A percentile compares a stretch with the other conserved stretches of the same genome.
Conservation (phyloP, 2,888 invertebrate genomes). For the Himalopsyche kuldschensis region DNA sequence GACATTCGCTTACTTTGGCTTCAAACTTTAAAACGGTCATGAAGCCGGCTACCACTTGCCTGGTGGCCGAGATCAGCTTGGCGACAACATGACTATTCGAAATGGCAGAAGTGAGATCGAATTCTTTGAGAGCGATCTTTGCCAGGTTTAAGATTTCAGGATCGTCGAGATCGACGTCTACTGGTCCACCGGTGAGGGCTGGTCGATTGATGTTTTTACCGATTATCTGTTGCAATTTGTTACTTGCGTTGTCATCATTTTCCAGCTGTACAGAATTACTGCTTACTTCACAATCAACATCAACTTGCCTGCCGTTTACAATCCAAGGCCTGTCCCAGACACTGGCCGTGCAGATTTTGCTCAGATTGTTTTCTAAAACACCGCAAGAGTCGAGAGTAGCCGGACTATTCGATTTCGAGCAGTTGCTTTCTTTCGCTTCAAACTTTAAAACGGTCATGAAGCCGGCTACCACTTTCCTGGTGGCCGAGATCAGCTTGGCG, state of each 20-base stretch:
- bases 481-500: conserved; percentile 46
- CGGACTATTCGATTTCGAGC: conserved; percentile 45
- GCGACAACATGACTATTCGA: conserved; percentile 41
- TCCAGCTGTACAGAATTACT: neutral
- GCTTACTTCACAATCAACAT: conserved; percentile 41
- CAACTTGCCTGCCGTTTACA: conserved; percentile 50
- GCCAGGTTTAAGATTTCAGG: conserved; percentile 41
- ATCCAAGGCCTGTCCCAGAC: conserved; percentile 65
- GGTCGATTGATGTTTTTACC: neutral
- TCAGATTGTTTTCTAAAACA: neutral
- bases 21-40: conserved; percentile 50
- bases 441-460: conserved; percentile 48
- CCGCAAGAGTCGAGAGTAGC: conserved; percentile 43
- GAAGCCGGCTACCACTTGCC: conserved; percentile 52
- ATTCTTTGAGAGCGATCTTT: conserved; percentile 40
- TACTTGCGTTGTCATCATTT: neutral
- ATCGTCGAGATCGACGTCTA: conserved; percentile 40
- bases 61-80: conserved; percentile 45
- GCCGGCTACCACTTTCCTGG: conserved; percentile 52
- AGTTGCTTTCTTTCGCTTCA: conserved; percentile 50
- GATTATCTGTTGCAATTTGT: neutral
- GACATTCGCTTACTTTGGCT: conserved; percentile 51
- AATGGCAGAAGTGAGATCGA: conserved; percentile 18
- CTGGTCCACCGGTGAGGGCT: conserved; percentile 32
- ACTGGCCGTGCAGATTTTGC: conserved; percentile 26